Percentiles rank a stretch among this genome's conserved stretches.
These are phyloP conservation scores for Belonocnema kinseyi DNA, from an alignment of 1,140 invertebrate species.

Conservation along the genomic window DNA sequence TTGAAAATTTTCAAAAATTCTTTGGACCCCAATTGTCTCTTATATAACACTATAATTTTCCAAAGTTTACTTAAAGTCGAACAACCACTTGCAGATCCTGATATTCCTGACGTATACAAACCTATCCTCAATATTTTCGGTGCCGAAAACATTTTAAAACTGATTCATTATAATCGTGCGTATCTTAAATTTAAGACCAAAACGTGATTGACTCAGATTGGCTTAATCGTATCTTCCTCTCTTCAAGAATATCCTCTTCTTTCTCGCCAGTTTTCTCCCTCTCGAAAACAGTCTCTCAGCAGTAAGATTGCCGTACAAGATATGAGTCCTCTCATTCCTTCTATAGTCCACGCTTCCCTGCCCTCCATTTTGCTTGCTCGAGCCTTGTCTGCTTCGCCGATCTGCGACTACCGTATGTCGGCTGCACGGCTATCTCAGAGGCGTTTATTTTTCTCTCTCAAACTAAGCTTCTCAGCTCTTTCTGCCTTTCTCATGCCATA, in stretches of 20 bases:
- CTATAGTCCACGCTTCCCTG: constrained; percentile 75
- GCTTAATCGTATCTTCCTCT: constrained; percentile 8
- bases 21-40: too few species aligned
- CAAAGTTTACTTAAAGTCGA: too few species aligned
- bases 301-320: constrained; percentile 74
- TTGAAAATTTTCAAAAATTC: too few species aligned
- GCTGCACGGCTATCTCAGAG: constrained; percentile 60
- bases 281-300: constrained; percentile 74
- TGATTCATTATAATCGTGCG: too few species aligned
- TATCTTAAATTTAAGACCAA: too few species aligned
- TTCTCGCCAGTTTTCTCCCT: constrained; percentile 34
- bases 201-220: too few species aligned
- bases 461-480: constrained; percentile 37
- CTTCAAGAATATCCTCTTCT: not conserved
- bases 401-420: constrained; percentile 74
- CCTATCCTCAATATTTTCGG: too few species aligned
- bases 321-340: constrained; percentile 69
- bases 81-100: too few species aligned
- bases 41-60: too few species aligned
- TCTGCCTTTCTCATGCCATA: constrained; percentile 41
- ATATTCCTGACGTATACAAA: too few species aligned
- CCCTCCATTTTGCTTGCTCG: constrained; percentile 73
- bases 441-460: constrained; percentile 38
- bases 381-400: constrained; percentile 72
- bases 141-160: too few species aligned